Conservation (phyloP, 2,888 invertebrate species). For the Hirtodrosophila cameraria region DNA sequence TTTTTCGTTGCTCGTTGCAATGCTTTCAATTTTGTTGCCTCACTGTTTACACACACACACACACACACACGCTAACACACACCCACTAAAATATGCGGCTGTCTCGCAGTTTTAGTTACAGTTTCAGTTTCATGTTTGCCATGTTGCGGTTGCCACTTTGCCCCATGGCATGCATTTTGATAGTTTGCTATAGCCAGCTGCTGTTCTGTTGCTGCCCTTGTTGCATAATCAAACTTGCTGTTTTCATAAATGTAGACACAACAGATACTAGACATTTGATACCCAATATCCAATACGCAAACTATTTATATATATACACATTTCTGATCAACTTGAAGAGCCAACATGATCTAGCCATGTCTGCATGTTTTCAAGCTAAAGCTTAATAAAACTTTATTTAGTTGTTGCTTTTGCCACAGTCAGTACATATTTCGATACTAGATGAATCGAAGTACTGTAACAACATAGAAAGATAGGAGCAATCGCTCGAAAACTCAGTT, state of each 20-base stretch:
- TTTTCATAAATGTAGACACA: slow-evolving; percentile 67
- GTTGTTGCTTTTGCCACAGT: too few relatives aligned
- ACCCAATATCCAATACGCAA: slow-evolving; percentile 25
- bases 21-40: slow-evolving; percentile 73
- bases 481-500: too few relatives aligned
- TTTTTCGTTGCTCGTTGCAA: slow-evolving; percentile 47
- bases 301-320: too few relatives aligned
- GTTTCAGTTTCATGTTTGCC: slow-evolving; percentile 77
- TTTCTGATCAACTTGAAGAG: too few relatives aligned
- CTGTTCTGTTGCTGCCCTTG: slow-evolving; percentile 6
- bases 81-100: slow-evolving; percentile 17
- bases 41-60: slow-evolving; percentile 24
- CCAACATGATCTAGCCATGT: too few relatives aligned
- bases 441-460: too few relatives aligned
- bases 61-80: slow-evolving; percentile 1
- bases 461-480: too few relatives aligned
- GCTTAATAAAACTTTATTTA: too few relatives aligned
- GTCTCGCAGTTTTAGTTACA: slow-evolving; percentile 72
- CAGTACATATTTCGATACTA: too few relatives aligned
- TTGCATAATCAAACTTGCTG: slow-evolving; percentile 69
- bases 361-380: too few relatives aligned
- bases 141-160: slow-evolving; percentile 64
- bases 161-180: slow-evolving; percentile 65
- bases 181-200: slow-evolving; percentile 35
- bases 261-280: slow-evolving; percentile 18